phyloP scores from a whole-genome alignment of 2,113 vertebrate species.

The Dicrurus megarhynchus region DNA sequence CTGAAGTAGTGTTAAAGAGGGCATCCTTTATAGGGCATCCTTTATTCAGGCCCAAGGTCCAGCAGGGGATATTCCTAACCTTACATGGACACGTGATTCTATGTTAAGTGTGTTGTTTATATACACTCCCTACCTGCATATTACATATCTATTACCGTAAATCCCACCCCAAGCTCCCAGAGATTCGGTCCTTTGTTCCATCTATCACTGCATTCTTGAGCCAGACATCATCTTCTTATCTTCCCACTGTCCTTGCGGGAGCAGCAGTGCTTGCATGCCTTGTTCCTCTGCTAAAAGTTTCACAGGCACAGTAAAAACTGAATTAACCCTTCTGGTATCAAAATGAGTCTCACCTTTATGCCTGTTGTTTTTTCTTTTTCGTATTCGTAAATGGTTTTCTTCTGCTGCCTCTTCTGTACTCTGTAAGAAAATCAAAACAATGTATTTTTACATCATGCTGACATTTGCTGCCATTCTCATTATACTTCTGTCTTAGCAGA shows the following conservation, averaged over 20 bases:
- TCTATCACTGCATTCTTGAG: neutral
- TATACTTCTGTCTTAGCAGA: neutral
- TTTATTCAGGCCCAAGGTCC: neutral
- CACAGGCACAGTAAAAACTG: neutral
- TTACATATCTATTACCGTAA: neutral
- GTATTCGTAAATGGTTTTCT: neutral
- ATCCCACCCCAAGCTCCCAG: neutral
- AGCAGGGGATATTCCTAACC: neutral
- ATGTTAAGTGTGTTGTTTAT: neutral
- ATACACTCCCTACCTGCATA: neutral
- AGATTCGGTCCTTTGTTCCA: neutral
- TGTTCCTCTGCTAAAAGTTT: neutral
- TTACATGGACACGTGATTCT: neutral
- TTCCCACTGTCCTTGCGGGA: neutral
- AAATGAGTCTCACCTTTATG: constrained; percentile 40
- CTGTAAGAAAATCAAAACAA: constrained; percentile 18
- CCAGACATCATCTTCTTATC: neutral
- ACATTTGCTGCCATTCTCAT: neutral
- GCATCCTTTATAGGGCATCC: neutral
- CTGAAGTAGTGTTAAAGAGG: neutral
- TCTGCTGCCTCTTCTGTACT: constrained; percentile 4
- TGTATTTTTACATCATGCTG: neutral
- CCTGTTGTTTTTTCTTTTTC: constrained; percentile 29
- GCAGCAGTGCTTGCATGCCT: neutral
- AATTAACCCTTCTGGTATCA: neutral